Percentiles rank a stretch among this genome's conserved stretches.
phyloP scores from a whole-genome alignment of 1,140 invertebrate species.

The Acromyrmex heyeri region DNA sequence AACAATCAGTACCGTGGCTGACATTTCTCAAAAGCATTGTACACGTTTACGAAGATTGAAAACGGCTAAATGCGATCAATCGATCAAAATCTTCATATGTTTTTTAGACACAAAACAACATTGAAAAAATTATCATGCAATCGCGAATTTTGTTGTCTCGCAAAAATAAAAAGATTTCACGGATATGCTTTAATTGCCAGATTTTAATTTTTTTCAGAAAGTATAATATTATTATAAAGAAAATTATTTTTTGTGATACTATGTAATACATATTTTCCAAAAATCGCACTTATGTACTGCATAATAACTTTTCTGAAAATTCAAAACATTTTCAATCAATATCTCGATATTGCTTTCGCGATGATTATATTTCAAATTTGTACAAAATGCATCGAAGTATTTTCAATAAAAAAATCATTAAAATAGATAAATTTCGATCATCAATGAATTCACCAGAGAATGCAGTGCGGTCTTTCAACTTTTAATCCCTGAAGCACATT shows the following conservation, averaged over 20 bases:
- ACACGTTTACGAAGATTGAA: not conserved
- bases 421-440: not conserved
- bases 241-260: not conserved
- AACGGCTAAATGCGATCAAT: slow-evolving; percentile 6
- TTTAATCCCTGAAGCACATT: not conserved
- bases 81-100: slow-evolving; percentile 47
- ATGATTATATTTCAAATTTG: not conserved
- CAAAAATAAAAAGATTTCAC: not conserved
- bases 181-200: not conserved
- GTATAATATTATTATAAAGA: not conserved
- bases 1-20: not conserved
- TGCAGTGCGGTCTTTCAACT: not conserved
- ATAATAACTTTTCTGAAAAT: not conserved
- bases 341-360: no score
- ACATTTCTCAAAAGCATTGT: not conserved
- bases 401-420: not conserved
- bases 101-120: slow-evolving; percentile 42
- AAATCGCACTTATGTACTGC: not conserved
- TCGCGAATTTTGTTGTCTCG: slow-evolving; percentile 18
- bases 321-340: not conserved
- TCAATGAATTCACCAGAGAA: not conserved
- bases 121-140: not conserved
- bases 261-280: not conserved
- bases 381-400: not conserved
- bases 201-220: not conserved